Conservation (phyloP, 2,797 vertebrate genomes). For the Trichosurus vulpecula region DNA sequence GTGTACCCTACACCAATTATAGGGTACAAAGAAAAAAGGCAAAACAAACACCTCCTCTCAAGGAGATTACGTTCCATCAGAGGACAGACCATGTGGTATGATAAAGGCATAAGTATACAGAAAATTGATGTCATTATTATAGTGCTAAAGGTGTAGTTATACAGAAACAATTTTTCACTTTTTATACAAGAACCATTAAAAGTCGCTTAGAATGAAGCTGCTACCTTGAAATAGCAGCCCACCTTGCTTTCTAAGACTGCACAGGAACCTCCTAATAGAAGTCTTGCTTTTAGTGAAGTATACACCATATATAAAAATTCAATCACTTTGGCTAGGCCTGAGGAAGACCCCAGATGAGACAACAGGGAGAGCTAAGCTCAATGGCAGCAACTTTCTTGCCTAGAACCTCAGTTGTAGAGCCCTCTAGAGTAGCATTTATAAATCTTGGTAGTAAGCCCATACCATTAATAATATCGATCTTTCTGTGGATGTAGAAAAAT, state of each 20-base stretch:
- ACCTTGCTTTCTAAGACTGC: not conserved
- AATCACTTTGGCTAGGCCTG: not conserved
- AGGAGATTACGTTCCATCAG: not conserved
- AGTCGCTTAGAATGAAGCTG: not conserved
- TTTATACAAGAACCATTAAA: not conserved
- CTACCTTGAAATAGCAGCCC: not conserved
- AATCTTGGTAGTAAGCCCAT: not conserved
- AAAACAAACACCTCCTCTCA: not conserved
- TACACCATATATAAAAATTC: not conserved
- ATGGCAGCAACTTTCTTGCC: not conserved
- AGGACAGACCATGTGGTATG: not conserved
- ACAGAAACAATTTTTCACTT: not conserved
- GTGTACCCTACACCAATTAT: not conserved
- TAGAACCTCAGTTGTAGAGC: not conserved
- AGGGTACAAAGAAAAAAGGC: not conserved
- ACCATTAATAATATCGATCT: not conserved
- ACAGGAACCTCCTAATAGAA: not conserved
- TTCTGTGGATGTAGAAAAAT: not conserved
- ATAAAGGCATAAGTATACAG: not conserved
- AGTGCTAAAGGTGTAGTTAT: not conserved
- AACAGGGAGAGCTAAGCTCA: not conserved
- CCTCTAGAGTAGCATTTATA: not conserved
- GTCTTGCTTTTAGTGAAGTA: not conserved
- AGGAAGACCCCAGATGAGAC: not conserved
- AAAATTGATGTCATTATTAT: not conserved